Percentiles rank a stretch among this genome's conserved stretches.
Evolutionary conservation across 2,113 vertebrate genomes (phyloP).

Genomic region (Poeciliopsis retropinna): DNA sequence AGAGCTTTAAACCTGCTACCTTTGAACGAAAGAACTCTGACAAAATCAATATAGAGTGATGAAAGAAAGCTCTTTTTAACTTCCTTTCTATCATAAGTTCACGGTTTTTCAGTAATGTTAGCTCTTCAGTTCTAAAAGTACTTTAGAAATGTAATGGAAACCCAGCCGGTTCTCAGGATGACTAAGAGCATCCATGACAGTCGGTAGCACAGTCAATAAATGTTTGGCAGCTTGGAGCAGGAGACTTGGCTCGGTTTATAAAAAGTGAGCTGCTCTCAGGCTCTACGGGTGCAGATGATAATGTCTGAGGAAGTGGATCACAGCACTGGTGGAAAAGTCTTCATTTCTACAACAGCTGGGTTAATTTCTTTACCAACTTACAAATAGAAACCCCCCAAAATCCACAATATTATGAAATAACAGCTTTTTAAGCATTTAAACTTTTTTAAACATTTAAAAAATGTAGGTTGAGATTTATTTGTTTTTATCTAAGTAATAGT

Average conservation of each 20-base stretch:
- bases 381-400: background rate
- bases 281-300: conserved; percentile 24
- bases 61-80: conserved; percentile 32
- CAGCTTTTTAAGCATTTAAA: background rate
- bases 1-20: conserved; percentile 12
- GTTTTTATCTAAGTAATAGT: conserved; percentile 18
- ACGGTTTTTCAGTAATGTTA: conserved; percentile 24
- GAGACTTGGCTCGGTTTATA: conserved; percentile 63
- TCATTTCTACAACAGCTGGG: conserved; percentile 38
- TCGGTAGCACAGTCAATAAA: conserved; percentile 58
- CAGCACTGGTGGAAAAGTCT: conserved; percentile 20
- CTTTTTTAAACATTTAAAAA: background rate
- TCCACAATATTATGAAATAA: conserved; percentile 28
- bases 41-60: conserved; percentile 40
- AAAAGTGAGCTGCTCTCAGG: conserved; percentile 40
- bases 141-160: conserved; percentile 46
- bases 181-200: conserved; percentile 55
- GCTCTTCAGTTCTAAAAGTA: conserved; percentile 20
- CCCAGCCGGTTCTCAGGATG: conserved; percentile 46
- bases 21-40: conserved; percentile 33
- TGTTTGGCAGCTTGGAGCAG: conserved; percentile 42
- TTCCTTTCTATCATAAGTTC: conserved; percentile 17
- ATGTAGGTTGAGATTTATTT: conserved; percentile 16
- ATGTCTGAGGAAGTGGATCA: conserved; percentile 46
- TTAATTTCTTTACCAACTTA: background rate